Conservation (phyloP, 2,888 invertebrate genomes). For the Cryptocephalus moraei region DNA sequence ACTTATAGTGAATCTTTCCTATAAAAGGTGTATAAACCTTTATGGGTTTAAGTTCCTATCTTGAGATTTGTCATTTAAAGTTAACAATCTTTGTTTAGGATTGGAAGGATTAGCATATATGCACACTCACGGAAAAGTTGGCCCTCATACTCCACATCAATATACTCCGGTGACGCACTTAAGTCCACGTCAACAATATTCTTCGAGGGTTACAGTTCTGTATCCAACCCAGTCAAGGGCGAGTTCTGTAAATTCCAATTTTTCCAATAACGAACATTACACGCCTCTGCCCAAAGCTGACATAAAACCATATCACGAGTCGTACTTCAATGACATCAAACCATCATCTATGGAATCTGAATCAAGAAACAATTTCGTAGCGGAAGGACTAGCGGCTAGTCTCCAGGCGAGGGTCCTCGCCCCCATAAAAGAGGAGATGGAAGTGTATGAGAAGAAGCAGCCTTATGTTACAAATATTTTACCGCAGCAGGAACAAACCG, state of each 20-base stretch:
- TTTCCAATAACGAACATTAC: slow-evolving; percentile 35
- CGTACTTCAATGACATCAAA: slow-evolving; percentile 55
- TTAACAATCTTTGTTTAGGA: slow-evolving; percentile 1
- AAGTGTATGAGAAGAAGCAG: slow-evolving; percentile 21
- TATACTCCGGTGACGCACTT: slow-evolving; percentile 25
- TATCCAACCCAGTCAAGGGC: slow-evolving; percentile 19
- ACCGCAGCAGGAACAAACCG: slow-evolving; percentile 26
- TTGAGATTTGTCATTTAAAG: no score
- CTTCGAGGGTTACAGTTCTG: slow-evolving; percentile 29
- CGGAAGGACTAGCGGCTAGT: slow-evolving; percentile 70
- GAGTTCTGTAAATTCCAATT: slow-evolving; percentile 18
- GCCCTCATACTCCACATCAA: slow-evolving; percentile 15
- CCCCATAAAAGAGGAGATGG: slow-evolving; percentile 36
- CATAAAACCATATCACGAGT: slow-evolving; percentile 61
- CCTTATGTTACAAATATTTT: slow-evolving; percentile 20
- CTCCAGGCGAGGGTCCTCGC: slow-evolving; percentile 66
- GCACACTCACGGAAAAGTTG: slow-evolving; percentile 30
- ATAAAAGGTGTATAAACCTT: no score
- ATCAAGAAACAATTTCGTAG: slow-evolving; percentile 33
- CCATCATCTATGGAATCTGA: slow-evolving; percentile 32
- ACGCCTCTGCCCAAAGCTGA: slow-evolving; percentile 58
- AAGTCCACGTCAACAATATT: slow-evolving; percentile 29
- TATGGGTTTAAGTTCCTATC: no score
- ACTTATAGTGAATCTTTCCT: no score
- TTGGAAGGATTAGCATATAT: slow-evolving; percentile 34